Conservation (phyloP, 2,888 invertebrate species). For the Lochmaea crataegi region DNA sequence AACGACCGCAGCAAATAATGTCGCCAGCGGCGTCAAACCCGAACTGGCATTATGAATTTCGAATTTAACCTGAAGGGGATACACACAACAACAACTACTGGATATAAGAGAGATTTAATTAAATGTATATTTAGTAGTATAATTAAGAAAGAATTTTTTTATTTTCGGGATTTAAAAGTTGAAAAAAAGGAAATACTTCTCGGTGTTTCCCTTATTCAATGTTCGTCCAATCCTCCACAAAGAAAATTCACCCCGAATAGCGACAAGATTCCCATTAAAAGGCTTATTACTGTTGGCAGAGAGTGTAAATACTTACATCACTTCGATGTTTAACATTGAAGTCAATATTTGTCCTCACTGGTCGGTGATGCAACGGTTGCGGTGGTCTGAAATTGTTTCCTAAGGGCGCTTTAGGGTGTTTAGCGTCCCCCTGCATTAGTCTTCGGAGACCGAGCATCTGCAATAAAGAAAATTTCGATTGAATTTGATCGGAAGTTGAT, state of each 20-base stretch:
- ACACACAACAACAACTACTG: neutral
- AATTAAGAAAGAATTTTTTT: no score
- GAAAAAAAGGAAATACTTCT: no score
- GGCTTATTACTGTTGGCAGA: slow-evolving; percentile 39
- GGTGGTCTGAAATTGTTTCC: slow-evolving; percentile 96
- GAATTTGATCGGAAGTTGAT: slow-evolving; percentile 29
- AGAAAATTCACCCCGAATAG: slow-evolving; percentile 16
- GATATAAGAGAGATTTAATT: no score
- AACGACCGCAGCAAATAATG: slow-evolving; percentile 14
- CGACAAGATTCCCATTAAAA: slow-evolving; percentile 30
- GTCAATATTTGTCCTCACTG: slow-evolving; percentile 96
- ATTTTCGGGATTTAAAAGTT: no score
- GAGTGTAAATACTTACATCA: slow-evolving; percentile 58
- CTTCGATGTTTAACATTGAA: slow-evolving; percentile 84
- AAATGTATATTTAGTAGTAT: no score
- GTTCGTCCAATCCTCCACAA: neutral
- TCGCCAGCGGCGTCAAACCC: neutral
- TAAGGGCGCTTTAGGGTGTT: slow-evolving; percentile 89
- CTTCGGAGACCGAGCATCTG: slow-evolving; percentile 86
- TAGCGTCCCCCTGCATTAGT: slow-evolving; percentile 89
- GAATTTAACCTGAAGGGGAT: neutral
- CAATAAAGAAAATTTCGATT: slow-evolving; percentile 52
- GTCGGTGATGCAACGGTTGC: slow-evolving; percentile 92
- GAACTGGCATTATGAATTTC: neutral
- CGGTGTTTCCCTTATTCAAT: no score